Evolutionary conservation across 2,888 invertebrate genomes (phyloP), one percentile per base, ranked within the genome.

Genomic region (Kuschelorhynchus macadamiae): DNA sequence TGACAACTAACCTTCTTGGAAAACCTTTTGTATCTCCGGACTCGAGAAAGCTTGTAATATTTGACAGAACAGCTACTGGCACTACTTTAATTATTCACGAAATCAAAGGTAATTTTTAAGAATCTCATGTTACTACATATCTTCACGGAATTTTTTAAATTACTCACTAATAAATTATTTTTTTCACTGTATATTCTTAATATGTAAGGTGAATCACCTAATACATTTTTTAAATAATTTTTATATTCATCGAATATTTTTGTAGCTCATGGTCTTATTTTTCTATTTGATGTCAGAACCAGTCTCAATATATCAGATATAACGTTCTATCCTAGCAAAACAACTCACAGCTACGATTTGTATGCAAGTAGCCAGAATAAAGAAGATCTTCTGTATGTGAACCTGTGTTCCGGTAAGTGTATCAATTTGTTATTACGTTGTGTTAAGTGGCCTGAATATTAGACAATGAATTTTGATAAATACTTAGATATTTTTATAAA

Each of bases 281-380:
- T 91, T 77, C 85, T 88, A 30, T 92, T 91, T 81, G 92, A 92
- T 76, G 91, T 92, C 59, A 91, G 90, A 81, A 92, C 92, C 7
- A 90, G 90, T 4, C 82, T 92, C 68, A 90, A 90, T 80, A 88
- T 92, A 73, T 91, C 91, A 74, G 90, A 90, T 77, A 86, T 91
- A 56, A 88, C 91, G 2, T 92, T 92, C 81, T 91, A 90, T 81
- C 90, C 91, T 0, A 91, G 92, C 44, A 88, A 89, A 78, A 88
- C 87, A 1, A 89, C 89, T 17, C 90, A 91, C 78, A 90, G 91
- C 66, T 92, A 92, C 78, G 92, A 92, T 80, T 85, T 92, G 41
- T 92, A 90, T 77, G 90, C 92, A 57, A 90, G 89, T 65, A 89
- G 91, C 8, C 88, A 87, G 75, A 90, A 91, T 78, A 90, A 90